These are phyloP conservation scores for Cladorhizidae sp. DNA, from an alignment of 37 sponge, comb jelly and placozoan species.

Conservation along the genomic window DNA sequence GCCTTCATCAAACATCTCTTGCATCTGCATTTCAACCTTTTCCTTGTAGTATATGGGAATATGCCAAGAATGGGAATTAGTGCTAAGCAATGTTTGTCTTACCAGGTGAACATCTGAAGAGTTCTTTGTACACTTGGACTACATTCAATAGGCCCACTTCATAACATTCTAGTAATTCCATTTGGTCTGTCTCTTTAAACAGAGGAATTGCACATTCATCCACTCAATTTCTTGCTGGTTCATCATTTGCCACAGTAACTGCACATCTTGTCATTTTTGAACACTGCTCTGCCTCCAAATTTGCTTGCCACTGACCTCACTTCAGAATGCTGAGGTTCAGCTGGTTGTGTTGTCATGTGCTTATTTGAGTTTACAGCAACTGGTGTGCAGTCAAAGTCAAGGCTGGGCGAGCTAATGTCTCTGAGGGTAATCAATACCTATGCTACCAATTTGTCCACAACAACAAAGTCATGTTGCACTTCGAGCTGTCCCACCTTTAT, in stretches of 20 bases:
- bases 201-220: background rate
- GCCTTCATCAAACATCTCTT: constrained; percentile 59
- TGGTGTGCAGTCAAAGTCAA: too few species aligned
- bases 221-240: background rate
- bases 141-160: background rate
- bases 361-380: too few species aligned
- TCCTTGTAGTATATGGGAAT: constrained; percentile 6
- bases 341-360: too few species aligned
- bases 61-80: constrained; percentile 41
- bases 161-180: background rate
- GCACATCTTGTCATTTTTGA: background rate
- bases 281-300: background rate
- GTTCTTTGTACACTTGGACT: constrained; percentile 4
- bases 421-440: too few species aligned
- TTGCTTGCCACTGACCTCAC: too few species aligned
- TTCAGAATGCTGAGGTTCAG: too few species aligned
- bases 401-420: too few species aligned
- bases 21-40: constrained; percentile 47
- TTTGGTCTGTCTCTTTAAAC: background rate
- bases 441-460: too few species aligned
- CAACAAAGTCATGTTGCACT: too few species aligned
- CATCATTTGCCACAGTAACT: background rate
- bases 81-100: constrained; percentile 36
- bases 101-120: constrained; percentile 41
- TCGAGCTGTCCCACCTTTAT: too few species aligned